Evolutionary conservation across 2,888 invertebrate species (phyloP), one percentile per base, ranked within the genome.

Genomic region (Villa cingulata): DNA sequence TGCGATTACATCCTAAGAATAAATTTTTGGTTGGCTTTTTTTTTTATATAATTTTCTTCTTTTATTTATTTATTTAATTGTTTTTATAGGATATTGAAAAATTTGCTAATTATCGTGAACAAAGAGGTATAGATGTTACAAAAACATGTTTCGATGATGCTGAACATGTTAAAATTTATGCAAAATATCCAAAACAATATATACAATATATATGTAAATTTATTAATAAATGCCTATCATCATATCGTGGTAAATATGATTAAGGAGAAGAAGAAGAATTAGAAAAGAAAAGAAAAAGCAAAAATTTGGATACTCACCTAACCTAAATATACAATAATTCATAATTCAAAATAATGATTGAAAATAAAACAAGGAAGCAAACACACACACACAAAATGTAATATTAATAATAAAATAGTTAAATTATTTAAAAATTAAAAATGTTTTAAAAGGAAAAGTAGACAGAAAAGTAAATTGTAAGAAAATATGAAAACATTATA

Each of bases 121-220:
- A 72, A 47, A 66, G 74, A 39, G 82, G 82, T 10, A 74, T 81
- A 1, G 68, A 74, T 50, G 78, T 81, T 1, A 73, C 75, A 19
- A 69, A 74, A 29, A 69, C 79, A 36, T 75, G 78, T 49, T 85
- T 82, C 64, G 77, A 80, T 48, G 77, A 79, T 58, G 83, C 83
- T 12, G 76, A 78, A n/a, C 86, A 86, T 64, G 84, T 85, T 1
- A 78, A 81, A 57, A 85, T 86, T 60, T 77, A 75, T 53, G 72
- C 75, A 15, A 72, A 73, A 50, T 77, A 84, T 61, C 76, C 74
- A 37, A 72, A 77, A 41, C 74, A 75, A 52, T 80, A 80, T 58
- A 71, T 77, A 15, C 72, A 74, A 51, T 75, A 74, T 47, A 75
- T 78, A 32, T 75, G 73, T 59, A 71, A 68, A 52, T 80, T 80